Evolutionary conservation across 2,113 vertebrate genomes (phyloP).

Genomic region (Alethe castanea): DNA sequence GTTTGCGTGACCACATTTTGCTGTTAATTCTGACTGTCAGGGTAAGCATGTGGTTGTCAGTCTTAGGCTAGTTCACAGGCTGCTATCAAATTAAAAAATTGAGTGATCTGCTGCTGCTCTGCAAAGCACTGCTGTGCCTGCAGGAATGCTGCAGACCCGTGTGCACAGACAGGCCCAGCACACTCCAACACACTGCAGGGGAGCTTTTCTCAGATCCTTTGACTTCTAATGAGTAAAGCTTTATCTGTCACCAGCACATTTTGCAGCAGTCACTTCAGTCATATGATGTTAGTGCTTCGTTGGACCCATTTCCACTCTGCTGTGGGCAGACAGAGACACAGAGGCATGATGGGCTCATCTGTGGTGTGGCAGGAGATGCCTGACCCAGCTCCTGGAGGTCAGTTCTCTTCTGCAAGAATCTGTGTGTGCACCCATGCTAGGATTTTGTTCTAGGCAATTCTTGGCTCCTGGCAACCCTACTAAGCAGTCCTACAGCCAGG

Average conservation of each 20-base stretch:
- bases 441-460: background rate
- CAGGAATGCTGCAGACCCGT: background rate
- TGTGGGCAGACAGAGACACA: background rate
- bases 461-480: background rate
- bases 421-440: fast-evolving
- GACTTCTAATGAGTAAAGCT: background rate
- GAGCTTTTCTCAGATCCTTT: background rate
- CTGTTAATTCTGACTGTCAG: background rate
- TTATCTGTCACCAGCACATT: background rate
- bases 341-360: background rate
- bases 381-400: background rate
- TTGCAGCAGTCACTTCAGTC: background rate
- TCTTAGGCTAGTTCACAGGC: background rate
- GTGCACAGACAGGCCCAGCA: background rate
- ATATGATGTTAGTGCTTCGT: background rate
- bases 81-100: background rate
- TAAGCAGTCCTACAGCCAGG: background rate
- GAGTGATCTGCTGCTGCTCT: background rate
- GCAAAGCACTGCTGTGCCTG: background rate
- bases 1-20: background rate
- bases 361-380: background rate
- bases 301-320: background rate
- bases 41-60: background rate
- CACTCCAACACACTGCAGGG: background rate
- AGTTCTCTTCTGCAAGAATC: background rate